These are phyloP conservation scores for Gambusia yucatana DNA, from an alignment of 2,797 vertebrate species.

Conservation along the genomic window DNA sequence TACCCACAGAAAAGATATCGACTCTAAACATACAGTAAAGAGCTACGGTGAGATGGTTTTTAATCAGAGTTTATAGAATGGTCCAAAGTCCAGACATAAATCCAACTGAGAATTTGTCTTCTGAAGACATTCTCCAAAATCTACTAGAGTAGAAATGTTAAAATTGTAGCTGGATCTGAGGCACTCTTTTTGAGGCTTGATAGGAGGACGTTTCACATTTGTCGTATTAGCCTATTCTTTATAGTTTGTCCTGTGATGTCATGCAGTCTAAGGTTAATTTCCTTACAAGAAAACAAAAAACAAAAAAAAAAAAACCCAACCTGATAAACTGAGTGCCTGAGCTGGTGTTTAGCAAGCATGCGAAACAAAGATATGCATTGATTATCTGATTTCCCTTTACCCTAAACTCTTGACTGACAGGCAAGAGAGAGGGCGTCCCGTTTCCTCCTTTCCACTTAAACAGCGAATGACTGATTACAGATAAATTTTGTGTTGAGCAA, in stretches of 20 bases:
- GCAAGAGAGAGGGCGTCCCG: slow-evolving; percentile 25
- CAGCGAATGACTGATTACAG: slow-evolving; percentile 34
- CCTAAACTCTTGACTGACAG: slow-evolving; percentile 30
- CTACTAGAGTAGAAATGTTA: neutral
- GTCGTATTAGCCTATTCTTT: neutral
- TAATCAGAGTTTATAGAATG: neutral
- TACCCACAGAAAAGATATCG: neutral
- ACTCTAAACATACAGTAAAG: neutral
- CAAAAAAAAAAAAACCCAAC: too few species aligned
- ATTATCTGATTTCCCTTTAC: slow-evolving; percentile 68
- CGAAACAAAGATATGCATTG: neutral
- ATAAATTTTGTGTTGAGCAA: slow-evolving; percentile 38
- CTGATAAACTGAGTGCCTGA: neutral
- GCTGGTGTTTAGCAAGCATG: neutral
- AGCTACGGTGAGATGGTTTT: neutral
- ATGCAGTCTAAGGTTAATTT: neutral
- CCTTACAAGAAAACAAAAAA: neutral
- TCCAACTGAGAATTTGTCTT: neutral
- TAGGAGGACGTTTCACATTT: neutral
- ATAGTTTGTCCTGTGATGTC: slow-evolving; percentile 1
- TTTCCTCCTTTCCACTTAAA: slow-evolving; percentile 47
- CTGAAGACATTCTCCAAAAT: slow-evolving; percentile 5
- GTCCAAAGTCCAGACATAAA: neutral
- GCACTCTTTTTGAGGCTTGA: neutral
- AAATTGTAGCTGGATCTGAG: neutral